These are phyloP conservation scores for Diploptera punctata DNA, from an alignment of 2,888 invertebrate species.

Conservation along the genomic window DNA sequence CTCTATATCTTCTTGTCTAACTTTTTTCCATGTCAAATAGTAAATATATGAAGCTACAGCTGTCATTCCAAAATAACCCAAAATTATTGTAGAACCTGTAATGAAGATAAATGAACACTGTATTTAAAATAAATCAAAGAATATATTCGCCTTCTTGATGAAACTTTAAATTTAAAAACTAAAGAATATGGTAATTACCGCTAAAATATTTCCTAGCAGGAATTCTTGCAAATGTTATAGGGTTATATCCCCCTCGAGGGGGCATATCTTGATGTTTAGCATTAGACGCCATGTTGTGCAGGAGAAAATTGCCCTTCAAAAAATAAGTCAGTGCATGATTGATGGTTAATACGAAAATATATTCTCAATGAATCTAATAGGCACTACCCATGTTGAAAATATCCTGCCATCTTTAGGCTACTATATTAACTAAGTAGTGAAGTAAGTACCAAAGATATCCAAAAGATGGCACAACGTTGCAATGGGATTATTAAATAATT, in stretches of 20 bases:
- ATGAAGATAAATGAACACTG: slow-evolving; percentile 36
- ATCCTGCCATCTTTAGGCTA: no score
- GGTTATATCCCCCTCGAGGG: slow-evolving; percentile 87
- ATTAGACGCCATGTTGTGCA: slow-evolving; percentile 4
- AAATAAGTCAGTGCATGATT: no score
- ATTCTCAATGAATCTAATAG: no score
- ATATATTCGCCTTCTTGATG: background rate
- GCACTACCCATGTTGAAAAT: no score
- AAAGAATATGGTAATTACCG: slow-evolving; percentile 57
- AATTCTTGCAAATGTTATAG: slow-evolving; percentile 73
- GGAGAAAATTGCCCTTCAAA: no score
- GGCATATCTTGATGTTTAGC: slow-evolving; percentile 82
- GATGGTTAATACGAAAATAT: no score
- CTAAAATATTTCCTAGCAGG: slow-evolving; percentile 75
- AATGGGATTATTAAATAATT: no score
- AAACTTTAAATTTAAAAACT: background rate
- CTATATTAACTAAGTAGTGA: no score
- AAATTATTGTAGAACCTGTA: slow-evolving; percentile 68
- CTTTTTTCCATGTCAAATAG: slow-evolving; percentile 59
- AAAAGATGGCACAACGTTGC: no score
- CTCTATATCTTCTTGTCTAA: slow-evolving; percentile 69
- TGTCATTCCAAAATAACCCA: slow-evolving; percentile 60
- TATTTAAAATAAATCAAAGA: background rate
- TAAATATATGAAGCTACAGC: slow-evolving; percentile 65
- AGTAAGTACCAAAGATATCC: no score